Base-by-base conservation (phyloP, 1,140 invertebrate species). In the Macrostomum lignano region DNA sequence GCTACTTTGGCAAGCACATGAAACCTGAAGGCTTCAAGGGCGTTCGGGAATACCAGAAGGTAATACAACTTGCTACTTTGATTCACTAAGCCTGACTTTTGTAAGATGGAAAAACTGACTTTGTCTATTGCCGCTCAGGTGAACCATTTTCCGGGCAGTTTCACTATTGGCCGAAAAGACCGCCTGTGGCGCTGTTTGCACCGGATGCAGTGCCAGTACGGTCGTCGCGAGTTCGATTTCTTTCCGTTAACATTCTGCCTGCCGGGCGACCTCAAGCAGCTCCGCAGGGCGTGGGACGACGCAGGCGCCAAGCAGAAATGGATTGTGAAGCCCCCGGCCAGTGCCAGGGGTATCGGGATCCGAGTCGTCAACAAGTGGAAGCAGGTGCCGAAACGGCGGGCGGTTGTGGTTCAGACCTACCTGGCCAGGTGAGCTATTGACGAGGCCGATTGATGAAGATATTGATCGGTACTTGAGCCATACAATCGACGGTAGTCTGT, bases 71-170 rank as follows among this genome's bases (percentile, higher is more conserved):
- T 15, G 15, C 4, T 5, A 15, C 15, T 28, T 28, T 28, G 3
- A 15, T 28, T 7, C 23, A 24, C n/a, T n/a, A n/a, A n/a, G n/a
- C n/a, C n/a, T 35, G 39, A 33, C 38, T 2, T 21, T 17, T 26
- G 46, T n/a, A n/a, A n/a, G n/a, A n/a, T n/a, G n/a, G n/a, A n/a
- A n/a, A n/a, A n/a, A n/a, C n/a, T n/a, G n/a, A n/a, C n/a, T n/a
- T n/a, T n/a, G n/a, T n/a, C n/a, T n/a, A n/a, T n/a, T n/a, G n/a
- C n/a, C n/a, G n/a, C 47, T 22, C 38, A 57, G 61, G 47, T 94
- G 37, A 96, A 94, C 54, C 86, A 94, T 52, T 81, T 91, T 49
- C 82, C 86, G 0, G 84, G 82, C 10, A 81, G 79, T 7, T 94
- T 93, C 57, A 81, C 93, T 55, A 72, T 94, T 31, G 86, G 86